A percentile compares a stretch with the other conserved stretches of the same genome.
Evolutionary conservation across 2,888 invertebrate species (phyloP).

Genomic region (Phorcus lineatus): DNA sequence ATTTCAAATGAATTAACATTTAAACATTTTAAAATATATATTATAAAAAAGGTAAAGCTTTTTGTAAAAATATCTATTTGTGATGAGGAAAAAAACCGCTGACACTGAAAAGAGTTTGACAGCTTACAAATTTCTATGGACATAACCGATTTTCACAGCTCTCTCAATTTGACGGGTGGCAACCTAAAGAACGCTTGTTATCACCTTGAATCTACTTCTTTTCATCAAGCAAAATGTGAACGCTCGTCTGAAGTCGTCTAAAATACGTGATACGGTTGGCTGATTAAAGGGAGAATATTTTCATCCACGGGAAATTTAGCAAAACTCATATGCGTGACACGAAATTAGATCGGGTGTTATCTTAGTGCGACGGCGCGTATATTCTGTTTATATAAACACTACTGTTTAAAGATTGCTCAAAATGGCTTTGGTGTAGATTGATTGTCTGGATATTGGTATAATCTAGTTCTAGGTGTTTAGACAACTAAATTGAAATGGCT

Average conservation of each 20-base stretch:
- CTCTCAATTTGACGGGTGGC: constrained; percentile 14
- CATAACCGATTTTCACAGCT: constrained; percentile 9
- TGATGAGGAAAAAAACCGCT: not conserved
- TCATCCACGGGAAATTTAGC: constrained; percentile 3
- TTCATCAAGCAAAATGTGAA: not conserved
- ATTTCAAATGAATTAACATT: too few relatives aligned
- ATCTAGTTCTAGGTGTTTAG: too few relatives aligned
- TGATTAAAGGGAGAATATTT: not conserved
- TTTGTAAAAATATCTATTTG: too few relatives aligned
- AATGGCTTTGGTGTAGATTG: not conserved
- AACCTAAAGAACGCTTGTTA: not conserved
- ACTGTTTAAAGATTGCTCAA: not conserved
- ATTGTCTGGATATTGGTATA: not conserved
- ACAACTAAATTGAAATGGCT: too few relatives aligned
- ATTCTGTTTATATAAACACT: not conserved
- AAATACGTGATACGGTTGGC: not conserved
- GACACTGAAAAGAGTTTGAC: not conserved
- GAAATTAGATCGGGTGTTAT: constrained; percentile 2
- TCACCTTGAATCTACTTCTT: constrained; percentile 11
- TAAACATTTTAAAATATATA: too few relatives aligned
- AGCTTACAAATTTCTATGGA: constrained; percentile 7
- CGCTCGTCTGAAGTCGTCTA: not conserved
- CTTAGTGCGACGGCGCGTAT: not conserved
- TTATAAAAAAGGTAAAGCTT: too few relatives aligned
- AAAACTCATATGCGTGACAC: constrained; percentile 11